Evolutionary conservation across 2,888 invertebrate genomes (phyloP).

Genomic region (Trachelus troglodyta): DNA sequence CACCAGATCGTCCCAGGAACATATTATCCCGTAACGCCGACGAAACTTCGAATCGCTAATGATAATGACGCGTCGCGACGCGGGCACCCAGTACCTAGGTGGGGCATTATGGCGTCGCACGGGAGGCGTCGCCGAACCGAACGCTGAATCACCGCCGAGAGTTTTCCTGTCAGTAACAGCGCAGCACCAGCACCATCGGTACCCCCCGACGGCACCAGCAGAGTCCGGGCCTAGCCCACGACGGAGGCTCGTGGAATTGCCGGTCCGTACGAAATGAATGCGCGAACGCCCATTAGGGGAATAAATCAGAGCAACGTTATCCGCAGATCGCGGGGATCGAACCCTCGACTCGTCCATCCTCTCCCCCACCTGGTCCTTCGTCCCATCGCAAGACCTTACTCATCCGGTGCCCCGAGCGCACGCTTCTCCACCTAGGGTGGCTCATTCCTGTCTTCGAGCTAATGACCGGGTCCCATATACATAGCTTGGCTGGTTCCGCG

Average conservation of each 20-base stretch:
- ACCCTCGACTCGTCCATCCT: background rate
- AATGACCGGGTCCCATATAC: background rate
- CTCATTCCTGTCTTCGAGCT: background rate
- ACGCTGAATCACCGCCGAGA: slow-evolving; percentile 66
- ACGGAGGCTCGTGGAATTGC: slow-evolving; percentile 59
- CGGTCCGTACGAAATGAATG: slow-evolving; percentile 63
- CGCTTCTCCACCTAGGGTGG: background rate
- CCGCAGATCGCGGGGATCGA: slow-evolving; percentile 53
- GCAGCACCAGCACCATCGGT: slow-evolving; percentile 46
- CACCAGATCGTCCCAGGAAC: background rate
- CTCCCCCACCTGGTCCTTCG: background rate
- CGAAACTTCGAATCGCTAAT: slow-evolving; percentile 37
- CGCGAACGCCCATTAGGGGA: slow-evolving; percentile 66
- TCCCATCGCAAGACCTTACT: background rate
- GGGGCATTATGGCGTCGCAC: slow-evolving; percentile 40
- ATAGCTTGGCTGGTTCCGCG: background rate
- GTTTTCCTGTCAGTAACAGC: slow-evolving; percentile 66
- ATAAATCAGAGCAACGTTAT: slow-evolving; percentile 66
- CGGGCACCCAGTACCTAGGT: slow-evolving; percentile 35
- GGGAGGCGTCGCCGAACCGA: slow-evolving; percentile 65
- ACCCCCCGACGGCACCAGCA: slow-evolving; percentile 21
- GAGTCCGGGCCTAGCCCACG: slow-evolving; percentile 22
- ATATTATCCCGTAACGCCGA: slow-evolving; percentile 6
- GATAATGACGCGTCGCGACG: slow-evolving; percentile 41
- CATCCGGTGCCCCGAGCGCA: background rate